Percentiles rank a stretch among this genome's conserved stretches.
Conservation (phyloP, 2,888 invertebrate genomes). For the Bembecia ichneumoniformis region DNA sequence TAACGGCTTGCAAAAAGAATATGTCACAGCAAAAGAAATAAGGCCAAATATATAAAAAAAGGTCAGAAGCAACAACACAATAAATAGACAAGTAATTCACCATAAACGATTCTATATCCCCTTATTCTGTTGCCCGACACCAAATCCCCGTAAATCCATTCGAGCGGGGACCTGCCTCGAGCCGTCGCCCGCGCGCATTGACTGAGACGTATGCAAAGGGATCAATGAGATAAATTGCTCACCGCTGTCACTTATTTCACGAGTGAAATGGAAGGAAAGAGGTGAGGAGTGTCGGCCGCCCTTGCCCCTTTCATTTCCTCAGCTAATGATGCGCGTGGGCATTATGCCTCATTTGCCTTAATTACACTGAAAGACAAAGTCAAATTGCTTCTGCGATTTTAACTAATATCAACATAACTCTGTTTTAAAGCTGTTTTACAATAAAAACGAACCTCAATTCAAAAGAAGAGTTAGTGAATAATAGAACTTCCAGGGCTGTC, state of each 20-base stretch:
- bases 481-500: too few species aligned
- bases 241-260: slow-evolving; percentile 54
- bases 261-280: slow-evolving; percentile 28
- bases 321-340: slow-evolving; percentile 54
- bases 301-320: slow-evolving; percentile 6
- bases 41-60: slow-evolving; percentile 15
- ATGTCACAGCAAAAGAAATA: not conserved
- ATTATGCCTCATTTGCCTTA: slow-evolving; percentile 34
- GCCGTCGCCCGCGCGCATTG: slow-evolving; percentile 32
- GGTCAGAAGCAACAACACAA: slow-evolving; percentile 30
- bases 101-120: slow-evolving; percentile 35
- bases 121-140: slow-evolving; percentile 27
- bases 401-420: not conserved
- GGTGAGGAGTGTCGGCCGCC: slow-evolving; percentile 9
- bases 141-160: slow-evolving; percentile 43
- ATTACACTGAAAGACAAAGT: slow-evolving; percentile 33
- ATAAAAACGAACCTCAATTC: too few species aligned
- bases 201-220: slow-evolving; percentile 65
- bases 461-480: too few species aligned
- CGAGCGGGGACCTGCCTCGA: slow-evolving; percentile 22
- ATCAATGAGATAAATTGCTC: slow-evolving; percentile 64
- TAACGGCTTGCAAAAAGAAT: too few species aligned
- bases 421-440: too few species aligned
- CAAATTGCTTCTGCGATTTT: not conserved
- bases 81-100: slow-evolving; percentile 32